Percentiles rank a stretch among this genome's conserved stretches.
Evolutionary conservation across 2,888 invertebrate species (phyloP).

Genomic region (Imbricaverruca yamaguchii): DNA sequence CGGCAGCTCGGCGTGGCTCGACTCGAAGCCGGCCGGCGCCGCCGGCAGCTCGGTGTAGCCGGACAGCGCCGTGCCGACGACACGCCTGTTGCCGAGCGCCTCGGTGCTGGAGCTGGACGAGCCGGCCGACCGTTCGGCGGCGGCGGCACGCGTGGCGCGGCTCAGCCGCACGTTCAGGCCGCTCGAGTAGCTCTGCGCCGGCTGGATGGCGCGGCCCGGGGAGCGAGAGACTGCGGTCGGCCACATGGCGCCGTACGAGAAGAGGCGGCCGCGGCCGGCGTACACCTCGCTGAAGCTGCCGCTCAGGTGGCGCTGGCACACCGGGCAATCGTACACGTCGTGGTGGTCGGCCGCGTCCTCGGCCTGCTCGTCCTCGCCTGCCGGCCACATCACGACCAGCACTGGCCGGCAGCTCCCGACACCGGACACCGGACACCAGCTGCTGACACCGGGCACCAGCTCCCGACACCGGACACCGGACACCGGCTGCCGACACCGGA

Average conservation of each 20-base stretch:
- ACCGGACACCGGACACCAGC: too few relatives aligned
- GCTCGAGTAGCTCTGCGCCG: slow-evolving; percentile 11
- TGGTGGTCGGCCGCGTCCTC: not conserved
- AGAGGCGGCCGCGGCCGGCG: not conserved
- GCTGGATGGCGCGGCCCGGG: not conserved
- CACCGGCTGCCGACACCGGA: too few relatives aligned
- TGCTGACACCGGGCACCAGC: too few relatives aligned
- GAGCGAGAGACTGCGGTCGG: not conserved
- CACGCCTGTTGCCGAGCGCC: slow-evolving; percentile 40
- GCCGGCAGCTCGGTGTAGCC: not conserved
- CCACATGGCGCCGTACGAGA: not conserved
- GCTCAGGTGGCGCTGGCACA: slow-evolving; percentile 19
- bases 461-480: too few relatives aligned
- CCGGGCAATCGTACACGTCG: slow-evolving; percentile 14
- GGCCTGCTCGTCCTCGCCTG: not conserved
- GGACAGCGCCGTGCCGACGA: not conserved
- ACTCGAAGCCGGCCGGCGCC: too few relatives aligned
- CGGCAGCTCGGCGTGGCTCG: slow-evolving; percentile 42
- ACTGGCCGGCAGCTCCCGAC: not conserved
- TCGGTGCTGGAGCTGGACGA: slow-evolving; percentile 46
- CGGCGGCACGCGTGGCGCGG: slow-evolving; percentile 42
- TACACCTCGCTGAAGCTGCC: not conserved
- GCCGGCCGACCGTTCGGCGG: slow-evolving; percentile 47
- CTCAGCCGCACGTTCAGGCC: slow-evolving; percentile 31
- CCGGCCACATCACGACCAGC: not conserved